Evolutionary conservation across 1,140 invertebrate species (phyloP), one percentile per base, ranked within the genome.

Genomic region (Zaprionus tsacasi): DNA sequence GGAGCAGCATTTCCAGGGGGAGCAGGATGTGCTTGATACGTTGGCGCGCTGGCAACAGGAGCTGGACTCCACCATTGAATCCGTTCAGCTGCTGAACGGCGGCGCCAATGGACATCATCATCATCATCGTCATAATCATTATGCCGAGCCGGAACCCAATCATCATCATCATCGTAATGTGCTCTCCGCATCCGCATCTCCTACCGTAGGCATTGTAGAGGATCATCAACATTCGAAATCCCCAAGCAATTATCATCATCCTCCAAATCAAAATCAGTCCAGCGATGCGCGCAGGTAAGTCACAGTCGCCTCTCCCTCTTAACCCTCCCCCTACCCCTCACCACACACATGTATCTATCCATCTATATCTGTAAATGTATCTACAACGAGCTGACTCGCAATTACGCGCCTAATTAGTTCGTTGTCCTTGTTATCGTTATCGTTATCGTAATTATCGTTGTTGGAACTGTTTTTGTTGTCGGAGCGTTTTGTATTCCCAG

Each of bases 211-310:
- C 36, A 33, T 8, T 43, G n/a, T 70, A 70, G 67, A 70, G 38
- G 58, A n/a, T 65, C 59, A 55, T 57, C 40, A 50, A 13, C 40
- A 33, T 60, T 25, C 55, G 35, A 25, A 33, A 43, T 57, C 69
- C 36, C 65, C 25, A 70, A 35, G 58, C 52, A 74, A 58, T 45
- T 45, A 45, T 45, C 40, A n/a, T 74, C 68, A 79, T 21, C 69
- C 45, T 61, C 75, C 76, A 30, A 61, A 63, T 11, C 70, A 74
- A 11, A 82, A 83, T 35, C 82, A 87, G 61, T 81, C 83, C 59
- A 88, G 85, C 54, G 89, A 83, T 73, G 85, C 83, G 45, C 83
- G 83, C 74, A 88, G 83, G 83, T 89, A 87, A 89, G 85, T 76
- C 11, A 43, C 15, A 36, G 5, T 30, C 50, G n/a, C 25, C 35